phyloP scores from a whole-genome alignment of 35 echinoderm and acorn worm genomes.

The Lytechinus pictus region DNA sequence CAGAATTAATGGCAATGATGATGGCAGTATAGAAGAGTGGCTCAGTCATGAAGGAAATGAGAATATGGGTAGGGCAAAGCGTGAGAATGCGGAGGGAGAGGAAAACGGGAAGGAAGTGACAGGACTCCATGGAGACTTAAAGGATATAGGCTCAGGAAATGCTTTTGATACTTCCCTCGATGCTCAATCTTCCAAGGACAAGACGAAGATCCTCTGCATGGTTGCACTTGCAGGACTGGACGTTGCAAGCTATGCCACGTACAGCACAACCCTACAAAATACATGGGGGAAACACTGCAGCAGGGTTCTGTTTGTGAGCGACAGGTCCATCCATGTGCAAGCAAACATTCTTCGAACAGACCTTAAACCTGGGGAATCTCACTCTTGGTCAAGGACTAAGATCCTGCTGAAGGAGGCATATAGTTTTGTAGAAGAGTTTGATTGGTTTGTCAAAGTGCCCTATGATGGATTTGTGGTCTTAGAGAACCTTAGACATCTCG shows the following conservation, averaged over 20 bases:
- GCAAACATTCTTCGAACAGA: constrained; percentile 44
- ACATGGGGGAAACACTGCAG: constrained; percentile 74
- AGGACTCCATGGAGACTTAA: constrained; percentile 18
- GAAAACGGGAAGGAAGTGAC: constrained; percentile 36
- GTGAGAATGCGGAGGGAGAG: not conserved
- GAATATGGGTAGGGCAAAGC: not conserved
- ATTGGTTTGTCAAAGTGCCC: constrained; percentile 84
- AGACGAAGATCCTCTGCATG: constrained; percentile 76
- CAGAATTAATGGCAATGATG: not conserved
- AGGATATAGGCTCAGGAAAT: not conserved
- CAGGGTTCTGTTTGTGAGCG: constrained; percentile 76
- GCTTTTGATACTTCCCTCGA: constrained; percentile 76
- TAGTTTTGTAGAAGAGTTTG: constrained; percentile 64
- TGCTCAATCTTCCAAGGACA: constrained; percentile 44
- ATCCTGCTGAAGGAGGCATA: constrained; percentile 54
- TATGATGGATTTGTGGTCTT: constrained; percentile 65
- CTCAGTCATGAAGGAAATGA: not conserved
- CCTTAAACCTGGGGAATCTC: constrained; percentile 20
- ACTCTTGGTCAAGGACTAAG: constrained; percentile 65
- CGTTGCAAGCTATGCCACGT: not conserved
- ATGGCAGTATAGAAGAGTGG: not conserved
- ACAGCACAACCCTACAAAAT: constrained; percentile 37
- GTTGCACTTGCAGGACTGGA: constrained; percentile 42
- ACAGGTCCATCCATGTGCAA: not conserved
- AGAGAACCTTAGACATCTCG: constrained; percentile 83